These are phyloP conservation scores for Tuberolachnus salignus DNA, from an alignment of 2,888 invertebrate genomes.

Conservation along the genomic window DNA sequence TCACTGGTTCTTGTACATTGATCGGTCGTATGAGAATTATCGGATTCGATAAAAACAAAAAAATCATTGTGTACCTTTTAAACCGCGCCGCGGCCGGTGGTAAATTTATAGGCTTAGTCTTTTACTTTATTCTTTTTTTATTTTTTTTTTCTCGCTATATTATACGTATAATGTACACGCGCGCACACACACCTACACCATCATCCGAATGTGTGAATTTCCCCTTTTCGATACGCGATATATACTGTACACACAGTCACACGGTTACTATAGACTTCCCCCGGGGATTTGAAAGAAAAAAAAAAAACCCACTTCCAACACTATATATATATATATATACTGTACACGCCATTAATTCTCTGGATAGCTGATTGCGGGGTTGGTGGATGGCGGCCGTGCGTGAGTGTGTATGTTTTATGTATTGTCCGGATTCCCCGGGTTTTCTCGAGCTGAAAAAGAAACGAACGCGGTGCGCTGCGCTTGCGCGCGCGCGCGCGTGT, in stretches of 20 bases:
- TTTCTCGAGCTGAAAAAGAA: slow-evolving; percentile 55
- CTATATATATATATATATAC: slow-evolving; percentile 1
- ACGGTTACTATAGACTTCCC: not conserved
- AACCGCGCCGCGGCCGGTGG: no score
- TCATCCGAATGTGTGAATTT: slow-evolving; percentile 14
- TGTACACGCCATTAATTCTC: slow-evolving; percentile 52
- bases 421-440: slow-evolving; percentile 54
- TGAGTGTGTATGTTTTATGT: slow-evolving; percentile 54
- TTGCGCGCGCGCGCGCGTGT: not conserved
- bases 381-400: slow-evolving; percentile 39
- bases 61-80: no score
- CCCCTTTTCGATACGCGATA: not conserved
- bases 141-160: no score
- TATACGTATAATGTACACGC: no score
- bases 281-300: slow-evolving; percentile 12
- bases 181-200: no score
- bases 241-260: not conserved
- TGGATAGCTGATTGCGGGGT: slow-evolving; percentile 45
- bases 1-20: no score
- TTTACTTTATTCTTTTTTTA: no score
- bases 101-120: no score
- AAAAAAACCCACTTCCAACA: slow-evolving; percentile 44
- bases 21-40: no score
- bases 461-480: not conserved
- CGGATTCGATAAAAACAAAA: no score